These are phyloP conservation scores for Lutraria rhynchaena DNA, from an alignment of 1,140 invertebrate genomes.

Conservation along the genomic window DNA sequence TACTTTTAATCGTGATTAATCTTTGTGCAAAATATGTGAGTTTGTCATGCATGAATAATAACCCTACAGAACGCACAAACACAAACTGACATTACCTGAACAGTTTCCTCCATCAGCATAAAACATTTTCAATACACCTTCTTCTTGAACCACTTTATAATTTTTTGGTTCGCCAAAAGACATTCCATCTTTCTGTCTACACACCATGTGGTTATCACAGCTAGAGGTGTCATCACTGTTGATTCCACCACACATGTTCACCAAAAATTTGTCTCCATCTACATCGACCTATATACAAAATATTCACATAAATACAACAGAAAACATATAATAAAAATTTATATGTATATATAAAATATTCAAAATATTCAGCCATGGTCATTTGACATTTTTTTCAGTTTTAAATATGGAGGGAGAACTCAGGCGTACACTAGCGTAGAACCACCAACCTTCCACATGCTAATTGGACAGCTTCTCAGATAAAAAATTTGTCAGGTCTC, in stretches of 20 bases:
- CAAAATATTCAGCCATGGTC: too few relatives aligned
- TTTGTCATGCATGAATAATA: too few relatives aligned
- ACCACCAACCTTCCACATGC: too few relatives aligned
- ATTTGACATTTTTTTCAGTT: too few relatives aligned
- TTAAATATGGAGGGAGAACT: too few relatives aligned
- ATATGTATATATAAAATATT: not conserved
- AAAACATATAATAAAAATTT: not conserved
- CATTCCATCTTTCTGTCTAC: constrained; percentile 29
- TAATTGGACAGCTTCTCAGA: too few relatives aligned
- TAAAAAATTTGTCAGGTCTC: too few relatives aligned
- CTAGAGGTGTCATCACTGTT: not conserved
- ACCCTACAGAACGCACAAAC: too few relatives aligned
- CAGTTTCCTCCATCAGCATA: constrained; percentile 44
- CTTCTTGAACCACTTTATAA: constrained; percentile 31
- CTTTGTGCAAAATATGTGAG: not conserved
- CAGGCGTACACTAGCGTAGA: too few relatives aligned
- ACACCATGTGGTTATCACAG: constrained; percentile 45
- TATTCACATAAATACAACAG: not conserved
- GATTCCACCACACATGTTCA: constrained; percentile 35
- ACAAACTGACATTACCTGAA: constrained; percentile 10
- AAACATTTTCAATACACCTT: constrained; percentile 10
- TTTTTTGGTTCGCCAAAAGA: constrained; percentile 43
- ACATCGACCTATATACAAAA: constrained; percentile 23
- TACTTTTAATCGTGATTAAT: too few relatives aligned
- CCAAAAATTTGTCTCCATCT: constrained; percentile 1